phyloP scores from a whole-genome alignment of 2,797 vertebrate species.

The Dallia pectoralis region DNA sequence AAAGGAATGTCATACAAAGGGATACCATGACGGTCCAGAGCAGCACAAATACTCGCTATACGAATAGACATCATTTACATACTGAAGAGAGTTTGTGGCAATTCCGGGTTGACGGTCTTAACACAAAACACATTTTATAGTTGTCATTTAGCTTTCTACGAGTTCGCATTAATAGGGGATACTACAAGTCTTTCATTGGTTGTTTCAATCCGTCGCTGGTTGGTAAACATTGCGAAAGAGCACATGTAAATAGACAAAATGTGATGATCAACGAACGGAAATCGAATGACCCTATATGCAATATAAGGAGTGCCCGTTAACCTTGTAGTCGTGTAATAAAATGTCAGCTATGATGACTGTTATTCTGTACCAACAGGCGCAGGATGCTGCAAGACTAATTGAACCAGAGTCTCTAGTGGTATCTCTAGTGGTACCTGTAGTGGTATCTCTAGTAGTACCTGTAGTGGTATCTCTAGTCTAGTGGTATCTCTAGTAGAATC shows the following conservation, averaged over 20 bases:
- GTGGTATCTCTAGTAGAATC: too few species aligned
- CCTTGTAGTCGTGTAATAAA: background rate
- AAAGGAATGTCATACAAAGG: slow-evolving; percentile 68
- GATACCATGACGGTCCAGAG: slow-evolving; percentile 27
- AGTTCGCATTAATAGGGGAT: background rate
- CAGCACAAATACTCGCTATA: background rate
- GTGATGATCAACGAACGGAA: background rate
- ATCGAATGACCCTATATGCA: background rate
- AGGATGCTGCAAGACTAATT: background rate
- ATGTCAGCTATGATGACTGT: background rate
- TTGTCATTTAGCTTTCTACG: background rate
- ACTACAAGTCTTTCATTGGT: background rate
- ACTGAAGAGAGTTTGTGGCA: background rate
- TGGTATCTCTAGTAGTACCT: too few species aligned
- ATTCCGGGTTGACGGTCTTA: background rate
- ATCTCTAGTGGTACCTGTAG: too few species aligned
- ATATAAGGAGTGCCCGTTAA: background rate
- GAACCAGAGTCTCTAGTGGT: too few species aligned
- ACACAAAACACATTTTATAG: slow-evolving; percentile 7
- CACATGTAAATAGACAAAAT: too few species aligned
- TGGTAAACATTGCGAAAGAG: background rate
- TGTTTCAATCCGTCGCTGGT: background rate
- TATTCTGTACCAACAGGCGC: background rate
- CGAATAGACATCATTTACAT: background rate
- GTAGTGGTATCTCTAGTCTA: too few species aligned